Percentiles rank a stretch among this genome's conserved stretches.
These are phyloP conservation scores for Copsychus sechellarum DNA, from an alignment of 2,113 vertebrate genomes.

Conservation along the genomic window DNA sequence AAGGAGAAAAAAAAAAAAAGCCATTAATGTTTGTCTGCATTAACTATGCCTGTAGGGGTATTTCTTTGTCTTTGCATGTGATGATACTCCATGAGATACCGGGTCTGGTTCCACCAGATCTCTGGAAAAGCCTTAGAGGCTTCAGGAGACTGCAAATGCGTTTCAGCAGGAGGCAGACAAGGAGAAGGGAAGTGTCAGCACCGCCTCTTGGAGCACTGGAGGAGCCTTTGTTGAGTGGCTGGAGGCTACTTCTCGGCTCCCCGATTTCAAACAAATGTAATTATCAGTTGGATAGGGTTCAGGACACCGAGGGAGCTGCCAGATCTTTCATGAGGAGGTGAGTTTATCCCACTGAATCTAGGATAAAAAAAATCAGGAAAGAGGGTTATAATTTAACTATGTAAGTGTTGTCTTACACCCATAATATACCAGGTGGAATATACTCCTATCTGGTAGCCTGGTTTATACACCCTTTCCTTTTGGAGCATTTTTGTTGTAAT, in stretches of 20 bases:
- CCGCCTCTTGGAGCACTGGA: neutral
- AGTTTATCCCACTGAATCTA: neutral
- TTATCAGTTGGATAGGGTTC: slow-evolving; percentile 67
- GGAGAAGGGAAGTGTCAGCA: slow-evolving; percentile 29
- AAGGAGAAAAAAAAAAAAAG: neutral
- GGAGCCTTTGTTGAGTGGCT: slow-evolving; percentile 55
- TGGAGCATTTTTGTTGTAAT: neutral
- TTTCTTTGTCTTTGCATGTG: slow-evolving; percentile 27
- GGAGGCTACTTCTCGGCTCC: slow-evolving; percentile 49
- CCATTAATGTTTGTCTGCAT: slow-evolving; percentile 1
- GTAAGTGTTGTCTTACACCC: neutral
- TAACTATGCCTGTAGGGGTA: neutral
- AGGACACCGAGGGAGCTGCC: slow-evolving; percentile 53
- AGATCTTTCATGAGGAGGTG: slow-evolving; percentile 41
- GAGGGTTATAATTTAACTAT: neutral
- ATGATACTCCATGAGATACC: slow-evolving; percentile 19
- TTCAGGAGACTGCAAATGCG: slow-evolving; percentile 13
- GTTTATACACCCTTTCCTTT: neutral
- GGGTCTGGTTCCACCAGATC: slow-evolving; percentile 25
- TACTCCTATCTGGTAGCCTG: neutral
- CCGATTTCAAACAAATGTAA: slow-evolving; percentile 57
- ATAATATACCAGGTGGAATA: neutral
- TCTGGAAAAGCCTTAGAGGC: slow-evolving; percentile 45
- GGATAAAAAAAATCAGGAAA: neutral
- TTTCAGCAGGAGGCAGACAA: slow-evolving; percentile 34